Evolutionary conservation across 2,888 invertebrate genomes (phyloP).

Genomic region (Ophioninae sp.): DNA sequence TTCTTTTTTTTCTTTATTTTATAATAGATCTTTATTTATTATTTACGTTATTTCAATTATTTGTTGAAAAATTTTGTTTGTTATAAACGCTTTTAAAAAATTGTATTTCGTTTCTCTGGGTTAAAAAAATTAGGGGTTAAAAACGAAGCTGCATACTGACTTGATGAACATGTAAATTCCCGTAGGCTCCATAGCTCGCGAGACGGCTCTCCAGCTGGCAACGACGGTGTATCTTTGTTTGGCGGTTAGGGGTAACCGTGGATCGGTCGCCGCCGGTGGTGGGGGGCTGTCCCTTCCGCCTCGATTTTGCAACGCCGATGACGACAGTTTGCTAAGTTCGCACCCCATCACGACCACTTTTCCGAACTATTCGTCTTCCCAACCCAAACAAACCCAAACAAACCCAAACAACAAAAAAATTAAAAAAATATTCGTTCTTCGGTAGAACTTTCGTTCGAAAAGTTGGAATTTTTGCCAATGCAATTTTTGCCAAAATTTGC

Average conservation of each 20-base stretch:
- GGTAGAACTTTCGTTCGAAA: not conserved
- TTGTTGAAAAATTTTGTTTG: too few relatives aligned
- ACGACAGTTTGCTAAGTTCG: constrained; percentile 88
- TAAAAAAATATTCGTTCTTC: not conserved
- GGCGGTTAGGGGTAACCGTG: constrained; percentile 90
- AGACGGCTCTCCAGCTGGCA: constrained; percentile 95
- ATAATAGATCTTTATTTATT: not conserved
- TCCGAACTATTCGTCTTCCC: not conserved
- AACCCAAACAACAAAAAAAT: too few relatives aligned
- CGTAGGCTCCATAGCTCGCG: constrained; percentile 93
- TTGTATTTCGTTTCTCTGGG: not conserved
- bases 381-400: too few relatives aligned
- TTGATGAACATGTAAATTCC: constrained; percentile 95
- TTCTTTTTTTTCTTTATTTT: not conserved
- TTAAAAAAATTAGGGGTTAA: too few relatives aligned
- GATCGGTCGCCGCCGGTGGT: constrained; percentile 88
- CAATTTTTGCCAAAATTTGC: not conserved
- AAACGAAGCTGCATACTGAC: constrained; percentile 83
- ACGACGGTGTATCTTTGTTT: constrained; percentile 94
- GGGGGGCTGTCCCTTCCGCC: constrained; percentile 83
- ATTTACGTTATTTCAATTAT: too few relatives aligned
- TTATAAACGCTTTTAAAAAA: not conserved
- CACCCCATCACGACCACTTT: constrained; percentile 85
- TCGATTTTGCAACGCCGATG: constrained; percentile 81
- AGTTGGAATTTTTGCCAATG: not conserved